Percentiles rank a stretch among this genome's conserved stretches.
These are phyloP conservation scores for Nemopilema nomurai DNA, from an alignment of 30 jellyfish, hydroid and myxozoan species.

Conservation along the genomic window DNA sequence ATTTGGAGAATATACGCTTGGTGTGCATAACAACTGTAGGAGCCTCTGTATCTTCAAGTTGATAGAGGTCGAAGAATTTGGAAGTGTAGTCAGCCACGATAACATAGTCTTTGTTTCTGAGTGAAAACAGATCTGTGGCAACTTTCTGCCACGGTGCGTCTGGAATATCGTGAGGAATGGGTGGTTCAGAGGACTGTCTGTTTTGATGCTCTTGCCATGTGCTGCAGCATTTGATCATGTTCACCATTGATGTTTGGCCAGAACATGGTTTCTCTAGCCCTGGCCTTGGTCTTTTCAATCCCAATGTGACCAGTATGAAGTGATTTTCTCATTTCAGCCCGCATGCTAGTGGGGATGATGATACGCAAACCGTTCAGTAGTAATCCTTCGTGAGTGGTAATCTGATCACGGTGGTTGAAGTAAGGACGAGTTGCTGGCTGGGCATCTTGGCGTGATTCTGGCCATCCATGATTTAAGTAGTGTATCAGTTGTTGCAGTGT, in stretches of 20 bases:
- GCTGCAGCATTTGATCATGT: slow-evolving; percentile 10
- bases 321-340: slow-evolving; percentile 6
- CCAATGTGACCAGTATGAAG: slow-evolving; percentile 66
- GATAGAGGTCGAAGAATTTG: slow-evolving; percentile 58
- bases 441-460: slow-evolving; percentile 33
- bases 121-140: slow-evolving; percentile 49
- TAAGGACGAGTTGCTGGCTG: slow-evolving; percentile 27
- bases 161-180: slow-evolving; percentile 38
- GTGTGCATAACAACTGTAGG: slow-evolving; percentile 36
- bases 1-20: slow-evolving; percentile 38
- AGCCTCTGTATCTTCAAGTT: slow-evolving; percentile 35
- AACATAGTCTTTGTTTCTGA: slow-evolving; percentile 34
- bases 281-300: slow-evolving; percentile 36
- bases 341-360: slow-evolving; percentile 51
- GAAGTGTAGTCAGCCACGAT: slow-evolving; percentile 59
- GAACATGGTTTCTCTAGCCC: slow-evolving; percentile 45
- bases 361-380: slow-evolving; percentile 31
- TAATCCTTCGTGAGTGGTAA: slow-evolving; percentile 18
- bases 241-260: slow-evolving; percentile 44
- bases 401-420: slow-evolving; percentile 24
- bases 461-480: slow-evolving; percentile 29
- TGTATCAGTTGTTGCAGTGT: slow-evolving; percentile 30
- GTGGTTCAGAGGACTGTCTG: slow-evolving; percentile 48
- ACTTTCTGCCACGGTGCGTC: slow-evolving; percentile 44
- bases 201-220: slow-evolving; percentile 14